Evolutionary conservation across 2,888 invertebrate species (phyloP).

Genomic region (Pristionchus fissidentatus): DNA sequence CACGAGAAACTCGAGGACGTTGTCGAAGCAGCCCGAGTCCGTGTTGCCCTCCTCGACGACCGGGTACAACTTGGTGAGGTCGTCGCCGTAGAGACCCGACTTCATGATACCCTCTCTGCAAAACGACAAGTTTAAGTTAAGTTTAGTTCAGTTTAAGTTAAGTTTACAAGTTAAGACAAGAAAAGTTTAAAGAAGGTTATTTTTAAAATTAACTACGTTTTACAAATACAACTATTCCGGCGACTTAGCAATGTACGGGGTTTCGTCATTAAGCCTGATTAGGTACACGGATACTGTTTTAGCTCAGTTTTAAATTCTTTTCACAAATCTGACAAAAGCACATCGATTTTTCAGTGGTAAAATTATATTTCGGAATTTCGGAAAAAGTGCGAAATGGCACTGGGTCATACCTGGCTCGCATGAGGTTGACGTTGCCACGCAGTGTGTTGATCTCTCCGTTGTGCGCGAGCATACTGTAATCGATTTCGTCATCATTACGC

Average conservation of each 20-base stretch:
- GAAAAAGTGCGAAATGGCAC: neutral
- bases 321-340: neutral
- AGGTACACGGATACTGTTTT: no score
- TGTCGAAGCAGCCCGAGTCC: conserved; percentile 97
- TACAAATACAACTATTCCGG: no score
- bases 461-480: conserved; percentile 88
- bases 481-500: neutral
- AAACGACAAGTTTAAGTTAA: neutral
- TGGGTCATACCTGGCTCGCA: conserved; percentile 88
- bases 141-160: neutral
- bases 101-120: conserved; percentile 69
- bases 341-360: neutral
- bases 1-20: conserved; percentile 95
- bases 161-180: no score
- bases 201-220: neutral
- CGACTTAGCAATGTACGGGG: no score
- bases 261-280: no score
- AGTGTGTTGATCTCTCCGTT: conserved; percentile 99
- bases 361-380: neutral
- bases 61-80: conserved; percentile 90
- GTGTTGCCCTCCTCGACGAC: conserved; percentile 89
- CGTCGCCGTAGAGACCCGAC: conserved; percentile 83
- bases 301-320: no score
- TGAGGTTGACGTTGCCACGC: conserved; percentile 96
- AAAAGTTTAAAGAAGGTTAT: neutral